Evolutionary conservation across 2,113 vertebrate genomes (phyloP).

Genomic region (Lagopus leucura): DNA sequence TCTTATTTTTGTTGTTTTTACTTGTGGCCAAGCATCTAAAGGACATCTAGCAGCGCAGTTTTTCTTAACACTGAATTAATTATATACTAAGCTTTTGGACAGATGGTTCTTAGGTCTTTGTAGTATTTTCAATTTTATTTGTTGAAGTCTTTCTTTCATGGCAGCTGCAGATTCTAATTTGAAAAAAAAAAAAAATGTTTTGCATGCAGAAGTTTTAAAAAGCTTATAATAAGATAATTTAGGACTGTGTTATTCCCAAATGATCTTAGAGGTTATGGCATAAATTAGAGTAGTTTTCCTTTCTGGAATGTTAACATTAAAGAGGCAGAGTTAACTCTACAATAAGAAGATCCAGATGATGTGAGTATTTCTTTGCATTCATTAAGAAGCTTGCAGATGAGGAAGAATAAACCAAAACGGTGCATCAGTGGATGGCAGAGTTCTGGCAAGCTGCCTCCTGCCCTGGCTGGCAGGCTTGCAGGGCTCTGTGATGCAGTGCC

Average conservation of each 20-base stretch:
- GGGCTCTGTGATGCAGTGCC: not conserved
- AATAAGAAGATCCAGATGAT: conserved; percentile 55
- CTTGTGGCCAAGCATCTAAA: not conserved
- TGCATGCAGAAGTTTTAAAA: not conserved
- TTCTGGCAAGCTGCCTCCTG: not conserved
- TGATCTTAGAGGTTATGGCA: conserved; percentile 7
- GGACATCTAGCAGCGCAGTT: not conserved
- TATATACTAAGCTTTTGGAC: not conserved
- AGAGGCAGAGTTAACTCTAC: conserved; percentile 6
- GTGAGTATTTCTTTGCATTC: not conserved
- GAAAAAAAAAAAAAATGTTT: not conserved
- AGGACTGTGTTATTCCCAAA: conserved; percentile 6
- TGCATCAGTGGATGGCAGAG: not conserved
- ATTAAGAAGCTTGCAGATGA: not conserved
- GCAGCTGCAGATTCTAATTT: not conserved
- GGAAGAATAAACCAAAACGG: not conserved
- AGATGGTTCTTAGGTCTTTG: not conserved
- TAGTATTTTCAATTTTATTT: not conserved
- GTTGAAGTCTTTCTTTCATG: not conserved
- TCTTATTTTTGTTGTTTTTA: not conserved
- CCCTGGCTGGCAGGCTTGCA: rapidly evolving
- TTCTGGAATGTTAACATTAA: conserved; percentile 42
- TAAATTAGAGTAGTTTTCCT: conserved; percentile 33
- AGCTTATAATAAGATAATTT: conserved; percentile 16
- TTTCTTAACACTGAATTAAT: not conserved